phyloP scores from a whole-genome alignment of 2,113 vertebrate genomes.

The Pleuronectes platessa region DNA sequence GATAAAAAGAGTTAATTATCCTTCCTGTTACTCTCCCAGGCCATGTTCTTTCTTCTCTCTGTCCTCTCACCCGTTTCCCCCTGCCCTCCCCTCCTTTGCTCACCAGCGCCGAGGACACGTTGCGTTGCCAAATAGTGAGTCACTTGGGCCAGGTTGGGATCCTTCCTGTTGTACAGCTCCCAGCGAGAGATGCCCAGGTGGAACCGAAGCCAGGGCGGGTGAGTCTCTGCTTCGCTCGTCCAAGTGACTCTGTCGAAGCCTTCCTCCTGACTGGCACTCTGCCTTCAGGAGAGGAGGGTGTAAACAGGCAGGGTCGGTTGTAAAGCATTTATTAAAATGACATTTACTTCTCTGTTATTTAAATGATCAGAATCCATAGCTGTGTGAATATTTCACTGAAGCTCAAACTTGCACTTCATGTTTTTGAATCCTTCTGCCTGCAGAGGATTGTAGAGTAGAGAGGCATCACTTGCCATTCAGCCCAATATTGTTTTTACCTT shows the following conservation, averaged over 20 bases:
- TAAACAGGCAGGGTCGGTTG: background rate
- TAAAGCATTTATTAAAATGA: background rate
- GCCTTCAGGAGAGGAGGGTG: slow-evolving; percentile 66
- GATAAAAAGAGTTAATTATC: slow-evolving; percentile 1
- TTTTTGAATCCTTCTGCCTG: no score
- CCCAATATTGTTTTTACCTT: no score
- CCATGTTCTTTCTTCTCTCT: background rate
- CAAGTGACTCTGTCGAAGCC: slow-evolving; percentile 77
- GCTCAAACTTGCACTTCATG: no score
- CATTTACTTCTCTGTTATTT: no score
- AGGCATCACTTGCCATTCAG: no score
- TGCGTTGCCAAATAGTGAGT: slow-evolving; percentile 78
- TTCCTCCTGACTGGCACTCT: slow-evolving; percentile 78
- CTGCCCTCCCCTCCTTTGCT: slow-evolving; percentile 17
- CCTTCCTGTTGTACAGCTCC: slow-evolving; percentile 82
- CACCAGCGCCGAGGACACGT: slow-evolving; percentile 78
- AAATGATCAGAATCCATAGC: no score
- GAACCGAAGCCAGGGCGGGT: slow-evolving; percentile 85
- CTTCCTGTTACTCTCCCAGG: background rate
- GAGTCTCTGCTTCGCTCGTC: slow-evolving; percentile 75
- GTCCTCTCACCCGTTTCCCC: background rate
- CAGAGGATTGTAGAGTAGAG: no score
- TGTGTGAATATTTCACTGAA: no score
- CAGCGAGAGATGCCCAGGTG: slow-evolving; percentile 86
- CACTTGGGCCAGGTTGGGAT: slow-evolving; percentile 74